Evolutionary conservation across 2,113 vertebrate genomes (phyloP).

Genomic region (Semicossyphus pulcher): DNA sequence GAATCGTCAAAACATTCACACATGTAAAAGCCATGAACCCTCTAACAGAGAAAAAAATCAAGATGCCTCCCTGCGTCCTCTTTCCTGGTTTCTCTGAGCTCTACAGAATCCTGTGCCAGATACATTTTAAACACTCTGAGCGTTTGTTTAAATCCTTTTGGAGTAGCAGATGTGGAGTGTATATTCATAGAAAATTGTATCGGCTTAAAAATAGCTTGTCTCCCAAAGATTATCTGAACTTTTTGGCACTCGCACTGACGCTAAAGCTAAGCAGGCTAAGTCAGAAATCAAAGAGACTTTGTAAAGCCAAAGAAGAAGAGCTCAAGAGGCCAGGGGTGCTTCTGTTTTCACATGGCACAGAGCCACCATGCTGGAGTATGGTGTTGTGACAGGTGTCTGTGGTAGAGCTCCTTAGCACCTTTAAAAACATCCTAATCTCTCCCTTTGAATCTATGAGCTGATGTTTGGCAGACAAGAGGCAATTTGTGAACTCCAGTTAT

Average conservation of each 20-base stretch:
- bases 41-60: slow-evolving; percentile 1
- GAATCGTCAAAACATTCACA: slow-evolving; percentile 44
- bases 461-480: background rate
- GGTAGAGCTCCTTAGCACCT: background rate
- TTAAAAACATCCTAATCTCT: slow-evolving; percentile 32
- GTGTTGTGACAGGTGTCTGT: slow-evolving; percentile 50
- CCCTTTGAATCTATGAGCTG: background rate
- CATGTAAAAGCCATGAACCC: slow-evolving; percentile 36
- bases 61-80: slow-evolving; percentile 24
- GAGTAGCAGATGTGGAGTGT: slow-evolving; percentile 40
- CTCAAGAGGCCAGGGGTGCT: background rate
- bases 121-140: slow-evolving; percentile 53
- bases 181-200: slow-evolving; percentile 16
- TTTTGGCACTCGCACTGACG: background rate
- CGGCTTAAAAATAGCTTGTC: slow-evolving; percentile 18
- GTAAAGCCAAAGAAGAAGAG: background rate
- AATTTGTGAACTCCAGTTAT: background rate
- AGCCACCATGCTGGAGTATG: background rate
- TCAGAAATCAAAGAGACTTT: slow-evolving; percentile 1
- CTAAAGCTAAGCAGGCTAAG: background rate
- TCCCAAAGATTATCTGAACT: slow-evolving; percentile 32
- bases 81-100: slow-evolving; percentile 9
- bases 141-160: slow-evolving; percentile 48
- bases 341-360: slow-evolving; percentile 2
- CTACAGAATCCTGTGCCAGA: slow-evolving; percentile 38